A percentile compares a stretch with the other conserved stretches of the same genome.
phyloP scores from a whole-genome alignment of 2,113 vertebrate species.

The Ceyx cyanopectus region DNA sequence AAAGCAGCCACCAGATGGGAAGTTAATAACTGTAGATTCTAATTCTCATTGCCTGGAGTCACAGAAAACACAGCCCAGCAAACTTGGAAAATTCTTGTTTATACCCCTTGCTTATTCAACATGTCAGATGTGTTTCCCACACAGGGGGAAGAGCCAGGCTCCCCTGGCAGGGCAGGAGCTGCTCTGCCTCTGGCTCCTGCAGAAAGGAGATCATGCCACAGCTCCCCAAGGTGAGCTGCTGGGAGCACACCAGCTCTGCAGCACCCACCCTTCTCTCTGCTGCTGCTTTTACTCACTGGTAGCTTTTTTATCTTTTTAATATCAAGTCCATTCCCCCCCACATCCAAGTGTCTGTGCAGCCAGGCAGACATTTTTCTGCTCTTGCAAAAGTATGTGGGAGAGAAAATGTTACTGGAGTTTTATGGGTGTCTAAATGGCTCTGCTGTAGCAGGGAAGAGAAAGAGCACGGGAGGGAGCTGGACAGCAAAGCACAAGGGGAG shows the following conservation, averaged over 20 bases:
- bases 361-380: slow-evolving; percentile 47
- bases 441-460: slow-evolving; percentile 48
- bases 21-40: slow-evolving; percentile 69
- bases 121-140: slow-evolving; percentile 51
- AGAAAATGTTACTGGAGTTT: slow-evolving; percentile 64
- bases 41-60: slow-evolving; percentile 62
- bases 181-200: neutral
- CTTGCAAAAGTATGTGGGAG: slow-evolving; percentile 36
- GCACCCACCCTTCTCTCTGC: slow-evolving; percentile 20
- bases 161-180: neutral
- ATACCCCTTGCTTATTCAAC: slow-evolving; percentile 13
- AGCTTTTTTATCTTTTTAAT: neutral
- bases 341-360: slow-evolving; percentile 16
- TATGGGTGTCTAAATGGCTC: slow-evolving; percentile 65
- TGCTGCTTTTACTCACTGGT: slow-evolving; percentile 42
- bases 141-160: neutral
- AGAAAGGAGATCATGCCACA: neutral
- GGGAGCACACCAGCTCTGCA: neutral
- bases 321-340: neutral
- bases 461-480: slow-evolving; percentile 52
- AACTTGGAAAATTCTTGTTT: slow-evolving; percentile 69
- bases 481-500: slow-evolving; percentile 45
- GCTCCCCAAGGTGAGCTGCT: slow-evolving; percentile 6
- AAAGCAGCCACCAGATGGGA: slow-evolving; percentile 74
- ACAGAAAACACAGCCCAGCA: slow-evolving; percentile 1